A percentile compares a stretch with the other conserved stretches of the same genome.
Conservation (phyloP, 2,888 invertebrate species). For the Cheilosia vulpina region DNA sequence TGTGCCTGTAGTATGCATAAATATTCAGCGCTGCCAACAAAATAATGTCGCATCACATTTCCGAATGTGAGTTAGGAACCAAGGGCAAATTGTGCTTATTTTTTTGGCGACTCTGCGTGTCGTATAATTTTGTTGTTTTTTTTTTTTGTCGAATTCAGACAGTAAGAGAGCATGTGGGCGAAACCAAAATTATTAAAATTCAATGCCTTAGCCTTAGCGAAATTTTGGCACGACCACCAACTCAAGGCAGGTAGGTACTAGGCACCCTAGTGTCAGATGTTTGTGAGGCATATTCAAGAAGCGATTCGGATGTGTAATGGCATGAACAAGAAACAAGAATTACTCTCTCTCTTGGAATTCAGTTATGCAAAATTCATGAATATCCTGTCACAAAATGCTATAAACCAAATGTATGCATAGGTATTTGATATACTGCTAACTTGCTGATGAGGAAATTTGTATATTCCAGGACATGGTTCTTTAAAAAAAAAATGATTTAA, state of each 20-base stretch:
- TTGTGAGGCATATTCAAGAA: slow-evolving; percentile 26
- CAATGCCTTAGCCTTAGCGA: slow-evolving; percentile 27
- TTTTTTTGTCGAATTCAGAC: background rate
- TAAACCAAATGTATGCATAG: slow-evolving; percentile 7
- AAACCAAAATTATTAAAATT: slow-evolving; percentile 23
- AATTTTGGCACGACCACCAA: slow-evolving; percentile 30
- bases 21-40: background rate
- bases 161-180: slow-evolving; percentile 9
- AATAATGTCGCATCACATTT: background rate
- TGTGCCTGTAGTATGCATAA: slow-evolving; percentile 1
- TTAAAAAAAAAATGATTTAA: too few relatives aligned
- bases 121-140: background rate
- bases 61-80: background rate
- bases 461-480: too few relatives aligned
- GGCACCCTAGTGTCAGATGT: slow-evolving; percentile 11
- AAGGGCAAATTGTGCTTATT: background rate
- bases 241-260: background rate
- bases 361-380: slow-evolving; percentile 47
- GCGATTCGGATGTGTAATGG: slow-evolving; percentile 21
- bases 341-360: slow-evolving; percentile 4
- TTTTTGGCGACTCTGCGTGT: background rate
- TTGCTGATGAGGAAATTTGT: too few relatives aligned
- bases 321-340: slow-evolving; percentile 3
- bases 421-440: slow-evolving; percentile 32
- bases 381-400: slow-evolving; percentile 42